Base-by-base conservation (phyloP, 2,888 invertebrate species). In the Ptychoptera contaminata region DNA sequence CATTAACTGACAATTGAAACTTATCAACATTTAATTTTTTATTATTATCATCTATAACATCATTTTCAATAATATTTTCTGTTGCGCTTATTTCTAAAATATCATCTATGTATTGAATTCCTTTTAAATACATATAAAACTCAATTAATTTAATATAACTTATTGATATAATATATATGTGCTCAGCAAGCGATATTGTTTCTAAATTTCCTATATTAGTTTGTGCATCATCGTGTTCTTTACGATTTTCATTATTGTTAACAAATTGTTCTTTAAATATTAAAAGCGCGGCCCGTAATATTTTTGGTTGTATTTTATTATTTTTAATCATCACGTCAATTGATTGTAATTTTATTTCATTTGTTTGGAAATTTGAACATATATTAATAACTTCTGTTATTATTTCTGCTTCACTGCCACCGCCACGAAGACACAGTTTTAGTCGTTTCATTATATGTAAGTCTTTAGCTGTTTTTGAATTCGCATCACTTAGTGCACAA, bases 381-480 rank as follows among this genome's bases (percentile, higher is more conserved):
- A 72, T 51, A 16, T 54, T 49, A 1, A 46, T 43, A n/a, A 61
- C 49, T 11, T 54, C 56, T 16, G 9, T 32, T 7, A 32, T 32
- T 32, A 32, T 70, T 16, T 73, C 73, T 2, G 67, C 57, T 14
- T 70, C 62, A 16, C 62, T 60, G 11, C 71, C 66, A 36, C 69
- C 68, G 42, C 74, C 73, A 55, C 77, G 78, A 12, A 86, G 61
- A 48, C 73, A 70, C 36, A 74, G 75, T 48, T 81, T 77, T 23
- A 86, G 62, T 52, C 85, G 81, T 56, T 86, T 79, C 47, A 92
- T 69, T 39, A 90, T 68, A 65, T 93, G 90, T 44, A 92, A 72
- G 63, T 94, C 94, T 53, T 87, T 76, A 0, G 90, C 84, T 54
- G 84, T 76, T 54, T 82, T 82, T 46, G 86, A 90, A 63, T 86